Percentiles rank a stretch among this genome's conserved stretches.
phyloP scores from a whole-genome alignment of 2,113 vertebrate species.

The Phrynosoma blainvillii region DNA sequence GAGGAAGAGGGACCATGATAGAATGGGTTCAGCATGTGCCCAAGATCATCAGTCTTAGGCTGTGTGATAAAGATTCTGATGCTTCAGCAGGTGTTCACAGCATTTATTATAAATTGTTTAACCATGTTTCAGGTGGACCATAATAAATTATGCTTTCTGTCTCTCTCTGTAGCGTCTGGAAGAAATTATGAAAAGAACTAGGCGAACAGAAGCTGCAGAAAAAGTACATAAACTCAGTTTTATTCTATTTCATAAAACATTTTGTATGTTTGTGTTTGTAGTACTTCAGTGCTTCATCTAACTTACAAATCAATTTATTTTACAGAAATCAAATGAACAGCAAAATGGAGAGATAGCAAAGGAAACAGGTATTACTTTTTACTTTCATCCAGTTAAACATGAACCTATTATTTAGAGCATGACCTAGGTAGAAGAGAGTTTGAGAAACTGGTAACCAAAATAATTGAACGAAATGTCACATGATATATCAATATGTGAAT shows the following conservation, averaged over 20 bases:
- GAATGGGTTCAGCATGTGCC: neutral
- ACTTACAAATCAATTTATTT: slow-evolving; percentile 52
- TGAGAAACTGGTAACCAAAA: neutral
- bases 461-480: neutral
- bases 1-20: neutral
- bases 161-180: slow-evolving; percentile 86
- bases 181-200: slow-evolving; percentile 98
- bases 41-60: neutral
- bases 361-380: slow-evolving; percentile 55
- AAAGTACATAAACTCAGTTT: slow-evolving; percentile 78
- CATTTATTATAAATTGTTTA: neutral
- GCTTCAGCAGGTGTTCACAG: neutral
- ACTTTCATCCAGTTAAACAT: neutral
- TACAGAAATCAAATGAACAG: slow-evolving; percentile 84
- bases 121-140: neutral
- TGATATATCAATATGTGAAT: neutral
- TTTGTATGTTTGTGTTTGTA: neutral
- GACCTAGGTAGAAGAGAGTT: neutral
- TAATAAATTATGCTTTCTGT: slow-evolving; percentile 9
- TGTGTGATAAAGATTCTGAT: neutral
- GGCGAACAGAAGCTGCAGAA: slow-evolving; percentile 85
- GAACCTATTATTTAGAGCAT: slow-evolving; percentile 17
- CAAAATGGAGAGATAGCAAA: slow-evolving; percentile 87
- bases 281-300: slow-evolving; percentile 16
- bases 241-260: neutral